Evolutionary conservation across 1,140 invertebrate genomes (phyloP).

Genomic region (Drosophila auraria): DNA sequence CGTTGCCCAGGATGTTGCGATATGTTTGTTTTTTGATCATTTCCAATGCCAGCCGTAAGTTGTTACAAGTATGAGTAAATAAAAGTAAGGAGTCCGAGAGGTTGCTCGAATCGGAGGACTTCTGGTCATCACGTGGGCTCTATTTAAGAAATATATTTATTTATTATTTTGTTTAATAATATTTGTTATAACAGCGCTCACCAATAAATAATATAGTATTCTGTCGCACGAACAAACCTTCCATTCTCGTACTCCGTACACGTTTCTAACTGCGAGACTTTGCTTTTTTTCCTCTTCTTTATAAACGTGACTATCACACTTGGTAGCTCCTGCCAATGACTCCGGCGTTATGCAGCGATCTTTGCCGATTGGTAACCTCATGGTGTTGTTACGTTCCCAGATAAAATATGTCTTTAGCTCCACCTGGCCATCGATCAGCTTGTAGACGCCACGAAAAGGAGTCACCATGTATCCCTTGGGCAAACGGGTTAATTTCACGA

Average conservation of each 20-base stretch:
- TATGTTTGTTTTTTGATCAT: not conserved
- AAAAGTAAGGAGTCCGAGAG: constrained; percentile 18
- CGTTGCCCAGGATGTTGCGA: not conserved
- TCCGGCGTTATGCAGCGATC: constrained; percentile 7
- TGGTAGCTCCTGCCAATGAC: not conserved
- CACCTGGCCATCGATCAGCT: constrained; percentile 24
- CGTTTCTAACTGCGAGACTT: not conserved
- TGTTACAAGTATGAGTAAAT: constrained; percentile 17
- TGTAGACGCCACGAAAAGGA: constrained; percentile 18
- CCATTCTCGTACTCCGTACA: not conserved
- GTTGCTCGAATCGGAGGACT: not conserved
- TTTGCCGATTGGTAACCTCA: not conserved
- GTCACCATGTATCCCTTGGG: constrained; percentile 16
- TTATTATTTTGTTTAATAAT: no score
- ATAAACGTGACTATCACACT: not conserved
- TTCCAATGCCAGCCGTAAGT: not conserved
- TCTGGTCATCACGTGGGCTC: not conserved
- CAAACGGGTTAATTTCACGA: not conserved
- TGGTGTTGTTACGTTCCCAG: not conserved
- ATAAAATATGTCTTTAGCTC: constrained; percentile 7
- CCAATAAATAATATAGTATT: constrained; percentile 15
- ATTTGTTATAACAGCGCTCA: not conserved
- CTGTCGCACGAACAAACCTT: not conserved
- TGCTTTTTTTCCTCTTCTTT: not conserved
- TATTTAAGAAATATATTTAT: not conserved